Base-by-base conservation (phyloP, 2,888 invertebrate genomes). In the Tachystola acroxantha region DNA sequence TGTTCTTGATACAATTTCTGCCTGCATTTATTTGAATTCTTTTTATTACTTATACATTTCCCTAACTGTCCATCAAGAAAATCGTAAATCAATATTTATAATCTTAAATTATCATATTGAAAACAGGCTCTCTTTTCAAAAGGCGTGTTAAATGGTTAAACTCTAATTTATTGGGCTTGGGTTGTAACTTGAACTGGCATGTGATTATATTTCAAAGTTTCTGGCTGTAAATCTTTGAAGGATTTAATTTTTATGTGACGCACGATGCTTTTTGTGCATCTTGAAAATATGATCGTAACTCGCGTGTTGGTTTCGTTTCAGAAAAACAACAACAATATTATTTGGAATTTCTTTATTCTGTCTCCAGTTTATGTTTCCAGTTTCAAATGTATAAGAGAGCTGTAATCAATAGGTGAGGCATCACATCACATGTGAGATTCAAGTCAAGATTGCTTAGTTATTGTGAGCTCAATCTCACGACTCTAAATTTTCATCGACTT, bases 141-240 rank as follows among this genome's bases (percentile, higher is more conserved):
- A 45, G 53, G 50, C 39, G 43, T 53, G 57, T 57, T n/a, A n/a
- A n/a, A n/a, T n/a, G n/a, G n/a, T 58, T 60, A 51, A 68, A 66
- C 70, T 69, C 59, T 58, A 76, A 84, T 84, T 81, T 81, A 78
- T 73, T 64, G 64, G 64, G 40, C 55, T 48, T 52, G 64, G 57
- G 53, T 62, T 51, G 75, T 74, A 80, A 82, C 75, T 68, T 71
- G 68, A 81, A 58, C 74, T 65, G 65, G 48, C 31, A 45, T 54
- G 74, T 81, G 77, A 80, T 80, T 81, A 76, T 80, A 80, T 81
- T 82, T 80, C 78, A 80, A 81, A 78, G 74, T 69, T 70, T 70
- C 65, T 39, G 48, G 49, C 62, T 65, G 63, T 85, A 84, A 85
- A 85, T 84, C 81, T 72, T 52, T 43, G 29, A 48, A 47, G 69